These are phyloP conservation scores for Melanotaenia boesemani DNA, from an alignment of 2,797 vertebrate species.

Conservation along the genomic window DNA sequence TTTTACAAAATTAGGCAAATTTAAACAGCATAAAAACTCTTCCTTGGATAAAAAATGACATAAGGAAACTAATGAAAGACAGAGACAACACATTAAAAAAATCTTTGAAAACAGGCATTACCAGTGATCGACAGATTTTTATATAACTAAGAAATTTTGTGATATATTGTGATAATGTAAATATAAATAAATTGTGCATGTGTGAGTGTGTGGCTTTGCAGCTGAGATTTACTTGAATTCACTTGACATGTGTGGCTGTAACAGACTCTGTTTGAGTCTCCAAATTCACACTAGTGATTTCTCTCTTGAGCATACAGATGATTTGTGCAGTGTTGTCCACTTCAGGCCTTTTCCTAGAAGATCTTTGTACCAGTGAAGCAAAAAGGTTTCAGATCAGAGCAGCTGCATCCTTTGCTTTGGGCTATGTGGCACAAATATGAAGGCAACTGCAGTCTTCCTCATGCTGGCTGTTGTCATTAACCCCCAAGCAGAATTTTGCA, in stretches of 20 bases:
- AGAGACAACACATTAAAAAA: too few relatives aligned
- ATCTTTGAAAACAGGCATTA: too few relatives aligned
- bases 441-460: conserved; percentile 32
- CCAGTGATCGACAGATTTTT: too few relatives aligned
- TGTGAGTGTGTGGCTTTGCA: conserved; percentile 12
- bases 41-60: too few relatives aligned
- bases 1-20: too few relatives aligned
- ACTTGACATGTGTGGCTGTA: conserved; percentile 5
- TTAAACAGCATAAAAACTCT: too few relatives aligned
- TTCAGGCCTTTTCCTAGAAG: conserved; percentile 53
- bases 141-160: too few relatives aligned
- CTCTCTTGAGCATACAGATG: conserved; percentile 25
- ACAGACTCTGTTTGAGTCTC: conserved; percentile 17
- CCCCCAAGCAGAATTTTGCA: conserved; percentile 46
- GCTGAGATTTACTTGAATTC: conserved; percentile 34
- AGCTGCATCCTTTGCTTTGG: conserved; percentile 56
- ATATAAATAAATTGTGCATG: conserved; percentile 32
- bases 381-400: conserved; percentile 55
- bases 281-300: conserved; percentile 42
- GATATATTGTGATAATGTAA: background rate
- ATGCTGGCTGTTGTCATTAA: conserved; percentile 57
- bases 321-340: conserved; percentile 27
- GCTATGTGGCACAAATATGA: conserved; percentile 60
- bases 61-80: too few relatives aligned
- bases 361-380: conserved; percentile 51